These are phyloP conservation scores for Alces alces DNA, from an alignment of 2,113 vertebrate genomes.

Conservation along the genomic window DNA sequence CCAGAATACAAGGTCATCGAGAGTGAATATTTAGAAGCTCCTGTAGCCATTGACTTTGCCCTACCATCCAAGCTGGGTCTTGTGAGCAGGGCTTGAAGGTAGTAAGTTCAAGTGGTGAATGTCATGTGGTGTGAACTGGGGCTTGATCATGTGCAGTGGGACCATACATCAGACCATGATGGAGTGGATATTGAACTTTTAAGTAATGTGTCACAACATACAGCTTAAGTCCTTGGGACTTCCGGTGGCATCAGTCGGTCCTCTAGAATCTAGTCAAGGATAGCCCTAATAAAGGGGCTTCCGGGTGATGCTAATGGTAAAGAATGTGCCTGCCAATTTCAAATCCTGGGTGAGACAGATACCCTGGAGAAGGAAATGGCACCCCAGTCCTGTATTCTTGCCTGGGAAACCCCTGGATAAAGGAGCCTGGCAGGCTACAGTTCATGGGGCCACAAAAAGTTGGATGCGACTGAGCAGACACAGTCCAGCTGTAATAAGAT, in stretches of 20 bases:
- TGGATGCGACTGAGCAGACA: not conserved
- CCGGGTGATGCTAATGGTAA: not conserved
- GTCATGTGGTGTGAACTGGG: not conserved
- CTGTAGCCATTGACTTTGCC: not conserved
- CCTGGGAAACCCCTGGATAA: not conserved
- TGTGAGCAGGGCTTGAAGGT: not conserved
- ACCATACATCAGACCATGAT: fast-evolving
- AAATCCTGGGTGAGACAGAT: not conserved
- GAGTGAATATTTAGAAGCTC: not conserved
- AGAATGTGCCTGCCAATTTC: not conserved
- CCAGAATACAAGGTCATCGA: not conserved
- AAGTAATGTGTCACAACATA: not conserved
- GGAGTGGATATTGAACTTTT: not conserved
- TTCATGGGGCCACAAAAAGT: not conserved
- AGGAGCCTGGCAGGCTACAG: not conserved
- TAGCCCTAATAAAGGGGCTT: not conserved
- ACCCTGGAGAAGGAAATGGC: not conserved
- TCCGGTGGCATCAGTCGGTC: not conserved
- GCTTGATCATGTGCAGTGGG: not conserved
- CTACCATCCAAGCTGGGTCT: not conserved
- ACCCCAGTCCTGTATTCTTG: not conserved
- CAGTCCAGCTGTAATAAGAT: not conserved
- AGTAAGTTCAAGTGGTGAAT: not conserved
- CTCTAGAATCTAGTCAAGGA: not conserved
- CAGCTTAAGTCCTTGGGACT: not conserved